Conservation (phyloP, 2,113 vertebrate species). For the Orthonyx spaldingii region DNA sequence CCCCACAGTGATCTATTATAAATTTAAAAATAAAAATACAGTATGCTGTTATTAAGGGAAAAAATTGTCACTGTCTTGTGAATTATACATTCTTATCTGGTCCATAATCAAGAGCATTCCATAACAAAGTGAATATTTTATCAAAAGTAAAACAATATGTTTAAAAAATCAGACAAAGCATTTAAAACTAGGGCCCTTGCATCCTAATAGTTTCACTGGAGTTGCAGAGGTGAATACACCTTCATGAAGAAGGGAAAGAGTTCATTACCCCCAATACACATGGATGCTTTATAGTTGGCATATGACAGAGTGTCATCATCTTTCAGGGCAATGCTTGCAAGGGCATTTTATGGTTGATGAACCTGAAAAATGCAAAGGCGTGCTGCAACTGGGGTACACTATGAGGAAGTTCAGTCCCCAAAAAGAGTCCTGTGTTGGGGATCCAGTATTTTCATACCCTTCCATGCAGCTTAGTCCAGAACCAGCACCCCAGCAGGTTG, state of each 20-base stretch:
- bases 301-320: background rate
- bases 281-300: background rate
- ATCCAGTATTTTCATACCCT: background rate
- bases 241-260: background rate
- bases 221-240: background rate
- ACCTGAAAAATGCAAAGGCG: background rate
- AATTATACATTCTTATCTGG: slow-evolving; percentile 42
- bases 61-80: background rate
- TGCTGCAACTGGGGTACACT: background rate
- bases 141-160: slow-evolving; percentile 54
- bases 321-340: background rate
- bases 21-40: slow-evolving; percentile 47
- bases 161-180: slow-evolving; percentile 45
- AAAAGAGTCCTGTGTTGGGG: background rate
- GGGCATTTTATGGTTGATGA: background rate
- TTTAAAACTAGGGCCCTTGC: slow-evolving; percentile 18
- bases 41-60: background rate
- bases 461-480: background rate
- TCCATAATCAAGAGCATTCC: slow-evolving; percentile 40
- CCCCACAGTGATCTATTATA: slow-evolving; percentile 2
- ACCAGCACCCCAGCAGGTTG: background rate
- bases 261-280: background rate
- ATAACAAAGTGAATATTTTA: slow-evolving; percentile 58
- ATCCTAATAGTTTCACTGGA: slow-evolving; percentile 4
- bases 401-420: background rate